These are phyloP conservation scores for Trichacis sp. DNA, from an alignment of 2,888 invertebrate genomes.

Conservation along the genomic window DNA sequence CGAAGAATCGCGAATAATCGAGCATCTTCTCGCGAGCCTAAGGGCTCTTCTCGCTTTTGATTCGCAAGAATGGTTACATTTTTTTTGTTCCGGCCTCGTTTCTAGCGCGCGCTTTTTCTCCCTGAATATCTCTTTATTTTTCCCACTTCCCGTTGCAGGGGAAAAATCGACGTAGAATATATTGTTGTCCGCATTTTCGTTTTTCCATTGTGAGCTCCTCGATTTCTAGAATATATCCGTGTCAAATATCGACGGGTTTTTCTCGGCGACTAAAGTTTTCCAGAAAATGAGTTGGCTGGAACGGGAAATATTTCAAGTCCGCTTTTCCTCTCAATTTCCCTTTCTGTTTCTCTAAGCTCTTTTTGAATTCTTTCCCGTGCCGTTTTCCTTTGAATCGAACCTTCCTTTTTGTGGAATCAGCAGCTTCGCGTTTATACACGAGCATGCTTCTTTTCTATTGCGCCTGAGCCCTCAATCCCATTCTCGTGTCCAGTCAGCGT, in stretches of 20 bases:
- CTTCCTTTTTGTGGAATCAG: constrained; percentile 1
- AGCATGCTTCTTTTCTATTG: not conserved
- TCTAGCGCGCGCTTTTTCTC: not conserved
- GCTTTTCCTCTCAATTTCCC: not conserved
- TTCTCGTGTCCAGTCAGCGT: not conserved
- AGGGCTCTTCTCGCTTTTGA: constrained; percentile 10
- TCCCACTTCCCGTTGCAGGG: not conserved
- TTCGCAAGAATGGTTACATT: constrained; percentile 4
- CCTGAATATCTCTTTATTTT: not conserved
- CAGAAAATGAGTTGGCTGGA: not conserved
- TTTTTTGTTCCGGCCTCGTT: not conserved
- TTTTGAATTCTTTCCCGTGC: not conserved
- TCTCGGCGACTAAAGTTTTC: not conserved
- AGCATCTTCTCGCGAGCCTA: not conserved
- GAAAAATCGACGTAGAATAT: not conserved
- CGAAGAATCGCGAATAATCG: constrained; percentile 1
- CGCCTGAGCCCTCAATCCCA: not conserved
- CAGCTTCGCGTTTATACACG: not conserved
- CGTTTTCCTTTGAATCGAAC: not conserved
- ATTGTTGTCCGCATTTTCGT: not conserved
- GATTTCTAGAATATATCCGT: not conserved
- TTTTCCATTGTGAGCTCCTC: not conserved
- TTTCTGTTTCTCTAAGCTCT: not conserved
- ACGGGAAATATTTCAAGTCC: not conserved
- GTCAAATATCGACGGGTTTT: not conserved